Base-by-base conservation (phyloP, 2,113 vertebrate genomes). In the Cariama cristata region DNA sequence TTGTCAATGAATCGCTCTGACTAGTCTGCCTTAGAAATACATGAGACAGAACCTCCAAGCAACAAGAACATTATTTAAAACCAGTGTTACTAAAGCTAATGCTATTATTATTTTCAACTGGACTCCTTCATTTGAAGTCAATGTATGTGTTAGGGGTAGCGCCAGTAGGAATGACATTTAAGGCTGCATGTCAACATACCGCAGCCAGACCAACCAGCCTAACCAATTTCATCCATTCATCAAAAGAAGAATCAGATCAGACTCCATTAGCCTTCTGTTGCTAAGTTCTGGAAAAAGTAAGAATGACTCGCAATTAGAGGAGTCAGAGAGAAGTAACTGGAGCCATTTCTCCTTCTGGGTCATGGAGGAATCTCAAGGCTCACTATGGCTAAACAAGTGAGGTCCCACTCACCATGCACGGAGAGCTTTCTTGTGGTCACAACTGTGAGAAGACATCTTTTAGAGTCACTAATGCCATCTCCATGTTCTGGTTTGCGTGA, bases 251-350 rank as follows among this genome's bases (percentile, higher is more conserved):
- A 82, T 59, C 27, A 74, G 19, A 27, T 56, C 12, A 33, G 18
- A 73, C 24, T 42, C 30, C 35, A 44, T 60, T 35, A 56, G 49
- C 14, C 8, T 92, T 67, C 52, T 79, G 22, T 8, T 6, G 67
- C 27, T 50, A 64, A 71, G 8, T 26, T 88, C 53, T 76, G 23
- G 44, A 64, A 84, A 83, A 30, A 13, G 3, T 66, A 16, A 86
- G n/a, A 67, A 50, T 0, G 0, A 22, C 75, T 75, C 3, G 1
- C 12, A 14, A 53, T 45, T n/a, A 52, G 27, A 40, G 8, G 9
- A 69, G 32, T 33, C 32, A 53, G 14, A 38, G 28, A 32, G 27
- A 76, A 60, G 14, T 14, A 49, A 6, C 1, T 64, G 79, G 45
- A 86, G 33, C 11, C 14, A n/a, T 79, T 81, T 81, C 30, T 69